A percentile compares a stretch with the other conserved stretches of the same genome.
Evolutionary conservation across 2,888 invertebrate genomes (phyloP).

Genomic region (Ophraella communa): DNA sequence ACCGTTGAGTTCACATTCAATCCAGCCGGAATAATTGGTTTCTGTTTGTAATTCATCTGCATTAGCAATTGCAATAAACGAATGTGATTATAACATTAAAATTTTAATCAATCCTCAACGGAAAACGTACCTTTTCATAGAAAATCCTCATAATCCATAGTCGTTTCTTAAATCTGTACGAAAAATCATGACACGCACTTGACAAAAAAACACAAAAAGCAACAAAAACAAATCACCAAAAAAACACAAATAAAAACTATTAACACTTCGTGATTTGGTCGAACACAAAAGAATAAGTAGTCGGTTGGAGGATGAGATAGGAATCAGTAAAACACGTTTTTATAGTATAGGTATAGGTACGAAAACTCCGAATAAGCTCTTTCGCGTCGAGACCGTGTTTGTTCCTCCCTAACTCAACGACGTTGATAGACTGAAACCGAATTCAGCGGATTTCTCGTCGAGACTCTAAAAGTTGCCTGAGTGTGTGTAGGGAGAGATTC

Average conservation of each 20-base stretch:
- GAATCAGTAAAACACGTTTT: constrained; percentile 36
- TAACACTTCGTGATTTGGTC: constrained; percentile 31
- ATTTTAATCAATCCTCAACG: not conserved
- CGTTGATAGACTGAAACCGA: constrained; percentile 35
- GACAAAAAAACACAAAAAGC: constrained; percentile 22
- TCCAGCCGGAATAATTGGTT: not conserved
- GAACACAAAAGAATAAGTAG: constrained; percentile 30
- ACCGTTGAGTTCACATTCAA: not conserved
- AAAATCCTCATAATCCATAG: constrained; percentile 38
- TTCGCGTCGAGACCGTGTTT: constrained; percentile 8
- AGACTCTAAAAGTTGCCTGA: constrained; percentile 34
- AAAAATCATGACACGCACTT: constrained; percentile 32
- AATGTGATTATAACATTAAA: not conserved
- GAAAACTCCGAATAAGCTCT: constrained; percentile 19
- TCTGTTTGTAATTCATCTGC: not conserved
- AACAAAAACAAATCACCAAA: constrained; percentile 35
- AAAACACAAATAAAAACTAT: constrained; percentile 32
- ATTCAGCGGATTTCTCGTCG: constrained; percentile 27
- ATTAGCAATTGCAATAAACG: not conserved
- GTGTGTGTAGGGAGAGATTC: constrained; percentile 36
- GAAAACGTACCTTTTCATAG: constrained; percentile 29
- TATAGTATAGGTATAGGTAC: constrained; percentile 30
- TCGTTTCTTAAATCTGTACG: constrained; percentile 10
- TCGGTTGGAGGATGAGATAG: constrained; percentile 28
- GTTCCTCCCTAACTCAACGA: constrained; percentile 24